Evolutionary conservation across 1,140 invertebrate species (phyloP).

Genomic region (Schlechtendalia chinensis): DNA sequence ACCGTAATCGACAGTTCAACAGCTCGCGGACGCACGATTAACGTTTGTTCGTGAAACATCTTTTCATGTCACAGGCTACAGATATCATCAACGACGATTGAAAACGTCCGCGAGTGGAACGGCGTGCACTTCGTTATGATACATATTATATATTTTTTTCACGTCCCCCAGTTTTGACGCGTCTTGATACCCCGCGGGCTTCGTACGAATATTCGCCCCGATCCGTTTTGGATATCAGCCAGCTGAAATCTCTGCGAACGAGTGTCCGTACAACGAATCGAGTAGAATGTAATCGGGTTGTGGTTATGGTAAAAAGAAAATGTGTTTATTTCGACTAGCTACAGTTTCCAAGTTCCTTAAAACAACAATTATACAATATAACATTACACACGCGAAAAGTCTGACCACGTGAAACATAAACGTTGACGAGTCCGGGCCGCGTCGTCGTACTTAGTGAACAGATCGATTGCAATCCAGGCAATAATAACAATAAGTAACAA

Average conservation of each 20-base stretch:
- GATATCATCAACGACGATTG: too few species aligned
- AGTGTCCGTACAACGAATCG: neutral
- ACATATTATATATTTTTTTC: too few species aligned
- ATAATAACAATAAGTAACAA: neutral
- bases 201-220: too few species aligned
- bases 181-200: too few species aligned
- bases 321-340: slow-evolving; percentile 22
- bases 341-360: slow-evolving; percentile 27
- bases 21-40: too few species aligned
- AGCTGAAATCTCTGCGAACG: neutral
- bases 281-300: neutral
- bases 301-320: slow-evolving; percentile 12
- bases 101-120: too few species aligned
- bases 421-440: neutral
- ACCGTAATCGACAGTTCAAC: too few species aligned
- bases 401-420: slow-evolving; percentile 19
- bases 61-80: too few species aligned
- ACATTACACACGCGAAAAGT: slow-evolving; percentile 1
- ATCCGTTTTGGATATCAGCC: neutral
- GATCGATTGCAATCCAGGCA: neutral
- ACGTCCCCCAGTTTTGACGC: too few species aligned
- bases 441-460: neutral
- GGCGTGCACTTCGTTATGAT: too few species aligned
- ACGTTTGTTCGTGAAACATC: too few species aligned
- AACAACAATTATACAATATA: slow-evolving; percentile 26